Conservation (phyloP, 2,797 vertebrate species). For the Aselliscus stoliczkanus region DNA sequence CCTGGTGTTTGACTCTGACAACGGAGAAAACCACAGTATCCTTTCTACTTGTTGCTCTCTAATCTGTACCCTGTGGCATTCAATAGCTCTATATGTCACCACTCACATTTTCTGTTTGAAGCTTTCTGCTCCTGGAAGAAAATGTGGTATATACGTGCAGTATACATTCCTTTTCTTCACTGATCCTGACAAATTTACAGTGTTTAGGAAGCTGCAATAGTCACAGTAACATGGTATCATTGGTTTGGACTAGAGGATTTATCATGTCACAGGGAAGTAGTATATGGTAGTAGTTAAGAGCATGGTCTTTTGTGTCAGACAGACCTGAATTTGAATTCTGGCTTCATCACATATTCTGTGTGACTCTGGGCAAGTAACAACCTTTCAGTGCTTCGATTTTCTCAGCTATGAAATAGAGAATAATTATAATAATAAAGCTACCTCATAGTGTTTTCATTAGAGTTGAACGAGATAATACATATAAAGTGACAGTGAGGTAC, state of each 20-base stretch:
- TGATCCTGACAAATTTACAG: conserved; percentile 25
- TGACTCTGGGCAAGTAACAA: background rate
- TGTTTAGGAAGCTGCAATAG: background rate
- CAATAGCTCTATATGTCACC: background rate
- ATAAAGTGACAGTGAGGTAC: background rate
- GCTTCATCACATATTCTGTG: background rate
- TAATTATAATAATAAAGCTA: conserved; percentile 17
- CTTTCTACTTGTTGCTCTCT: background rate
- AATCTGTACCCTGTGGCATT: background rate
- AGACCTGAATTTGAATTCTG: background rate
- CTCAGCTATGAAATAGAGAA: conserved; percentile 3
- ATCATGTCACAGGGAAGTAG: background rate
- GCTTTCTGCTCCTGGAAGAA: background rate
- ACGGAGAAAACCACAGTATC: background rate
- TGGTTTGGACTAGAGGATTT: background rate
- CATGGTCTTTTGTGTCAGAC: background rate
- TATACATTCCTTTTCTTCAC: background rate
- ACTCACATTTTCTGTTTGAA: conserved; percentile 29
- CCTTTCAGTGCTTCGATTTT: background rate
- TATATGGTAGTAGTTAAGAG: background rate
- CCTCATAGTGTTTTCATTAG: background rate
- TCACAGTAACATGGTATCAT: background rate
- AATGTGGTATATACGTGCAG: too few species aligned
- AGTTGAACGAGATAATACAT: background rate
- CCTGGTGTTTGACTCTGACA: background rate